Evolutionary conservation across 2,797 vertebrate species (phyloP), one percentile per base, ranked within the genome.

Genomic region (Rhinogobio ventralis): DNA sequence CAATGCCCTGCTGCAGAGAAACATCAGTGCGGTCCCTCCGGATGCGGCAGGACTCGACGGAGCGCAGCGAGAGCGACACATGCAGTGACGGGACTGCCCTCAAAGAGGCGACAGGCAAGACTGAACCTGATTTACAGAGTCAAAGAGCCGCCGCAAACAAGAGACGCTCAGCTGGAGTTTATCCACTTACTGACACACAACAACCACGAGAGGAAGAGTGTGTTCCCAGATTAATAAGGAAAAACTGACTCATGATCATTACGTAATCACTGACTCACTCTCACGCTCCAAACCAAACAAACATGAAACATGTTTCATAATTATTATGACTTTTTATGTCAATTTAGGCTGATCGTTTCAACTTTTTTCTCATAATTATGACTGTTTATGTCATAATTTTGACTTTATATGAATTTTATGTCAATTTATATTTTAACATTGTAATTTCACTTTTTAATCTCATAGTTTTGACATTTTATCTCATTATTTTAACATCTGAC

Each of bases 81-180:
- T 71, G 90, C 84, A 88, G 46, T 89, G 85, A 86, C n/a, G 30
- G 30, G 30, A 33, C 30, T 2, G 49, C 42, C 67, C 74, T 72
- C 73, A 57, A 30, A 28, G 46, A n/a, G 15, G n/a, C 39, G 19
- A 71, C 83, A n/a, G n/a, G n/a, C n/a, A n/a, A n/a, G n/a, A n/a
- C n/a, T n/a, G n/a, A n/a, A n/a, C 71, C 49, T 49, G 74, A 79
- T 39, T 53, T 4, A n/a, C 67, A 67, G n/a, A n/a, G 71, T 20
- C 76, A 67, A 46, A 55, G 68, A 85, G 19, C n/a, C n/a, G n/a
- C n/a, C n/a, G n/a, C n/a, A n/a, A n/a, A n/a, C n/a, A n/a, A 85
- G 86, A 25, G 85, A 60, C 20, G 81, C 17, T 33, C 23, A 19
- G 36, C 53, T 8, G 78, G 5, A 55, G 25, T 51, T n/a, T n/a